These are phyloP conservation scores for Eutrigla gurnardus DNA, from an alignment of 2,797 vertebrate genomes.

Conservation along the genomic window DNA sequence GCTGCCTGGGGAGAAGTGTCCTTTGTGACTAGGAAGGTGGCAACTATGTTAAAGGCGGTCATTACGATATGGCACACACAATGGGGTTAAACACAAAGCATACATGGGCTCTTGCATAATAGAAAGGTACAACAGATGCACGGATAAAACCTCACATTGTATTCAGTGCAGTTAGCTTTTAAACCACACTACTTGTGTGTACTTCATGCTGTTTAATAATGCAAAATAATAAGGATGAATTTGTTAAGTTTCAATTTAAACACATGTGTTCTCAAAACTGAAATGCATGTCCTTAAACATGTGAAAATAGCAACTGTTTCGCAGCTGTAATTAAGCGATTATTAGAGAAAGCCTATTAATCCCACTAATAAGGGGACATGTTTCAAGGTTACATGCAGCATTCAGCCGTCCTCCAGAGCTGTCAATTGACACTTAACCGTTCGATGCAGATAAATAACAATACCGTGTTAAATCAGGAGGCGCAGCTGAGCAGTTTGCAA, in stretches of 20 bases:
- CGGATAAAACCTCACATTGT: slow-evolving; percentile 20
- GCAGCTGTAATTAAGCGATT: slow-evolving; percentile 42
- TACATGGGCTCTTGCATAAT: slow-evolving; percentile 46
- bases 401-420: slow-evolving; percentile 60
- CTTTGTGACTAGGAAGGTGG: slow-evolving; percentile 77
- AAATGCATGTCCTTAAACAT: slow-evolving; percentile 43
- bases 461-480: slow-evolving; percentile 67
- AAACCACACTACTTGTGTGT: slow-evolving; percentile 14
- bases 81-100: slow-evolving; percentile 74
- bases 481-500: slow-evolving; percentile 66
- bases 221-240: slow-evolving; percentile 21
- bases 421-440: slow-evolving; percentile 61
- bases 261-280: slow-evolving; percentile 19
- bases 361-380: slow-evolving; percentile 60
- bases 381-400: slow-evolving; percentile 71
- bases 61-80: slow-evolving; percentile 73
- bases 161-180: slow-evolving; percentile 3
- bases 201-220: slow-evolving; percentile 25
- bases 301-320: slow-evolving; percentile 18
- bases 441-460: slow-evolving; percentile 75
- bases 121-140: slow-evolving; percentile 40
- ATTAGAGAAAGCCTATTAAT: slow-evolving; percentile 64
- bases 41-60: slow-evolving; percentile 71
- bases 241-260: slow-evolving; percentile 29
- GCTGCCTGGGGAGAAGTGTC: slow-evolving; percentile 80